These are phyloP conservation scores for Muscicapa striata DNA, from an alignment of 2,797 vertebrate species.

Conservation along the genomic window DNA sequence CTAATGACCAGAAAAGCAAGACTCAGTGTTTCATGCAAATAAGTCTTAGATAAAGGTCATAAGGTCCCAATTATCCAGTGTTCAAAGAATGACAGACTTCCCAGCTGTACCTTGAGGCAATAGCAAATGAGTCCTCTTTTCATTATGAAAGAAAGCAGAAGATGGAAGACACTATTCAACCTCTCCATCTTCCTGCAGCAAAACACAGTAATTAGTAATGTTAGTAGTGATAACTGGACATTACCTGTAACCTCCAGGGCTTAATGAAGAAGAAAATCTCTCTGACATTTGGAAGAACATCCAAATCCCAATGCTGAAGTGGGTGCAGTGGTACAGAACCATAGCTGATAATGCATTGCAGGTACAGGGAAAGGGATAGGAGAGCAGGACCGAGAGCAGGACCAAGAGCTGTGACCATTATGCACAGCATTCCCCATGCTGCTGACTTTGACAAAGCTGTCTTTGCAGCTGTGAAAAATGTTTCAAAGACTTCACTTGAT, in stretches of 20 bases:
- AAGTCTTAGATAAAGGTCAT: constrained; percentile 33
- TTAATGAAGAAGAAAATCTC: constrained; percentile 56
- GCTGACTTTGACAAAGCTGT: not conserved
- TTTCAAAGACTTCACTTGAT: not conserved
- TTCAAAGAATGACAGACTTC: not conserved
- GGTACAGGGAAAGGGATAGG: not conserved
- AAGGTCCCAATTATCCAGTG: constrained; percentile 28
- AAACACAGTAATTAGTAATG: not conserved
- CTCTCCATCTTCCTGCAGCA: constrained; percentile 32
- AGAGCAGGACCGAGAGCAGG: not conserved
- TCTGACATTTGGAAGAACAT: constrained; percentile 25
- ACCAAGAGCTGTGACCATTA: not conserved
- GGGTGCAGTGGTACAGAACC: not conserved
- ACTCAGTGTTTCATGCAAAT: constrained; percentile 39
- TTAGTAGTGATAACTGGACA: not conserved
- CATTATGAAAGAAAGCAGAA: constrained; percentile 47
- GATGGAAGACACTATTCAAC: constrained; percentile 10
- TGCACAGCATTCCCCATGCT: not conserved
- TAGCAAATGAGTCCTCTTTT: constrained; percentile 24
- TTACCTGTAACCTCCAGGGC: constrained; percentile 40
- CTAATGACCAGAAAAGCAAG: constrained; percentile 5
- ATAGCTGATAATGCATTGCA: not conserved
- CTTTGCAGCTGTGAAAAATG: not conserved
- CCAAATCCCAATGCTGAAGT: not conserved
- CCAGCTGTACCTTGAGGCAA: constrained; percentile 24